Percentiles rank a stretch among this genome's conserved stretches.
phyloP scores from a whole-genome alignment of 2,113 vertebrate species.

The Alligator mississippiensis region DNA sequence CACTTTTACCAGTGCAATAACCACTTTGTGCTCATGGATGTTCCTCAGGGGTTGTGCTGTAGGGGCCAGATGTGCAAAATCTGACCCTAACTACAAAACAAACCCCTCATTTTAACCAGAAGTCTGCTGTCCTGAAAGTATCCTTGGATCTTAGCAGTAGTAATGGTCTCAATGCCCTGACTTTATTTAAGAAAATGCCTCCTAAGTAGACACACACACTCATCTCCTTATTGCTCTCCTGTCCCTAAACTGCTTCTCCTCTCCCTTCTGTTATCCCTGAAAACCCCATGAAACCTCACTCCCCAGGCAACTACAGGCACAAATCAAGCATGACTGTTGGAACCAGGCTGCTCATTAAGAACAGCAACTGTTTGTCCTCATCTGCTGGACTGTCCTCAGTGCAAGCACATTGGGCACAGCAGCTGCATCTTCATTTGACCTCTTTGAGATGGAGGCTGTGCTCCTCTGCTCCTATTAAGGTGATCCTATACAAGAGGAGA shows the following conservation, averaged over 20 bases:
- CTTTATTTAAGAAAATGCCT: conserved; percentile 42
- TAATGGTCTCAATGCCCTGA: background rate
- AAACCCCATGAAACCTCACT: conserved; percentile 15
- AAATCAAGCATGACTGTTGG: background rate
- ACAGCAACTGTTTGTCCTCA: background rate
- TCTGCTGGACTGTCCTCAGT: background rate
- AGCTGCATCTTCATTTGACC: background rate
- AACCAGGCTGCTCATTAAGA: conserved; percentile 1
- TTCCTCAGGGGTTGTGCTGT: background rate
- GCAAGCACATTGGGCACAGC: background rate
- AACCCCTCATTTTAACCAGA: conserved; percentile 36
- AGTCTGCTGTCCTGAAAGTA: conserved; percentile 37
- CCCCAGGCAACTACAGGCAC: background rate
- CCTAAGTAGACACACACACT: conserved; percentile 11
- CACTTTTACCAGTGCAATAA: fast-evolving
- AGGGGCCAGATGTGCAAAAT: conserved; percentile 30
- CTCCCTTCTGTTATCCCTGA: conserved; percentile 22
- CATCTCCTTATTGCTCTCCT: conserved; percentile 44
- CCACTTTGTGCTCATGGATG: background rate
- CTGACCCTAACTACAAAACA: conserved; percentile 44
- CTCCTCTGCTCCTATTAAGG: background rate
- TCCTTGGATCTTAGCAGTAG: background rate
- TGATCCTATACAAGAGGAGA: background rate
- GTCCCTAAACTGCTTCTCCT: conserved; percentile 41
- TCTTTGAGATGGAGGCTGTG: background rate